Evolutionary conservation across 2,888 invertebrate species (phyloP), one percentile per base, ranked within the genome.

Genomic region (Catonia carolina): DNA sequence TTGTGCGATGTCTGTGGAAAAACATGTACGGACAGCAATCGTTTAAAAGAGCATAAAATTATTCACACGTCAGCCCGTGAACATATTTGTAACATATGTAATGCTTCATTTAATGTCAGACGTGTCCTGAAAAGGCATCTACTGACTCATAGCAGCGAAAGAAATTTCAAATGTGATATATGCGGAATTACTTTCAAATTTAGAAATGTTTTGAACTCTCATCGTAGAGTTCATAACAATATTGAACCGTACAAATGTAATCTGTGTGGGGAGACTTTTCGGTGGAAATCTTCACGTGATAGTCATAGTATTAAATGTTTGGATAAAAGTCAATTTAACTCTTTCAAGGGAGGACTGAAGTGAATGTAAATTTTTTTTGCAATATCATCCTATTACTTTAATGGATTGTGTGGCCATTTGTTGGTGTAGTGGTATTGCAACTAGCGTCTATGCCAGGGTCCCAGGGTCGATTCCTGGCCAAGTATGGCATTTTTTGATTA

Each of bases 1-100:
- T 6, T 8, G 15, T 53, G 53, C 41, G 53, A 53, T 17, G 41
- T 53, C 10, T 53, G 53, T 15, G 53, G 53, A 10, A 53, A 53
- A 23, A 41, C 18, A 31, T 53, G 23, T 23, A 6, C 27, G 8
- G 41, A 10, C 2, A 39, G 17, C 8, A 27, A 8, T 6, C 4
- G 8, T 27, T 27, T 27, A 27, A 27, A 41, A 10, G 31, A 37
- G 14, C 23, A 23, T 14, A 39, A 53, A 27, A 27, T 8, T 27
- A 4, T 6, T 27, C 4, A 8, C 27, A 27, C 27, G n/a, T 31
- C 39, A n/a, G 53, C 39, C n/a, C 39, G 42, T 10, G 41, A 31
- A 2, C 41, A 41, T 23, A 53, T 41, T 17, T 53, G 53, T 53
- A 41, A 53, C 2, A 31, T 53, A 17, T 53, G 53, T 15, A 41